Base-by-base conservation (phyloP, 2,888 invertebrate genomes). In the Drosophila birchii region DNA sequence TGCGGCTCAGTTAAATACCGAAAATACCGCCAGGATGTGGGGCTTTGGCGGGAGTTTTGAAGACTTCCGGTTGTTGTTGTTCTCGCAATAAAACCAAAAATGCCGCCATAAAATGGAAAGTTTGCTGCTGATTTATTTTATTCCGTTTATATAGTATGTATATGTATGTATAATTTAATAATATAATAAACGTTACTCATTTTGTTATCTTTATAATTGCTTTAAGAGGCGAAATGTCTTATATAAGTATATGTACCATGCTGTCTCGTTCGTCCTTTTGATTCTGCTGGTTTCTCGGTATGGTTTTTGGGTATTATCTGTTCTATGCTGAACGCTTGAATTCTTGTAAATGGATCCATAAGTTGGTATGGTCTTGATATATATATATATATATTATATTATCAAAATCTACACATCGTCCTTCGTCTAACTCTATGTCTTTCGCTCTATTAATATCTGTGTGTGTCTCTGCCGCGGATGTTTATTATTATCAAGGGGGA, bases 151-250 rank as follows among this genome's bases (percentile, higher is more conserved):
- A 88, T 86, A 88, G 83, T 83, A 88, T 80, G 78, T 78, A 69
- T 78, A 75, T 80, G 71, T 72, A 72, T 72, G 75, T 75, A 72
- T 75, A 72, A 72, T 72, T 72, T 72, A 74, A 72, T 72, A 72
- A 75, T 72, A 73, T 73, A 75, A 73, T 73, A 73, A 73, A 73
- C 73, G 54, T 73, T 73, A 73, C 76, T 73, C 73, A 78, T 80
- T 80, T 79, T 85, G 81, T 71, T 82, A 83, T 79, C 76, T 91
- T 90, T 91, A 91, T 90, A 90, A 90, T 90, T 91, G 90, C 91
- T 91, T 91, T 86, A 88, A 90, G 85, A 90, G 90, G 91, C 90
- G 84, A 86, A 91, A 82, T 83, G 78, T 90, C 79, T 86, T 89
- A 80, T 74, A 80, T 80, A 54, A 62, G 60, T 70, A 71, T 70